These are phyloP conservation scores for Florisuga fusca DNA, from an alignment of 2,797 vertebrate genomes.

Conservation along the genomic window DNA sequence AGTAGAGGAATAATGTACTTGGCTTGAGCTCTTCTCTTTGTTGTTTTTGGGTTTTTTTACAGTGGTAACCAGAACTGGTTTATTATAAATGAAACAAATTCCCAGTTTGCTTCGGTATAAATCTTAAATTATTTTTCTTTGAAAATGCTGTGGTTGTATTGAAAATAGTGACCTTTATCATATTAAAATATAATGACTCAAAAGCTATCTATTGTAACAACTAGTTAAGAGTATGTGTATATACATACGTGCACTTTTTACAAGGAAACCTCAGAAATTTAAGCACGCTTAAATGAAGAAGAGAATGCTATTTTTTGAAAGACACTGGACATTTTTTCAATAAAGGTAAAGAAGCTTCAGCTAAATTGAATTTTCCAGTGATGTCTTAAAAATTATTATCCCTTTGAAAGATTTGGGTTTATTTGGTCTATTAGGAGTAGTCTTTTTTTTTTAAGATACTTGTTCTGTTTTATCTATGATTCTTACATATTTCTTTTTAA, in stretches of 20 bases:
- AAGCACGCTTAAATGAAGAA: neutral
- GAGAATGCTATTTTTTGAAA: neutral
- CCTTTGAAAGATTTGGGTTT: neutral
- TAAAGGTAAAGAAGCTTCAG: neutral
- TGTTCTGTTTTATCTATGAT: neutral
- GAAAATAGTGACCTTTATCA: neutral
- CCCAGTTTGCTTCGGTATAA: neutral
- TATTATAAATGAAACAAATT: neutral
- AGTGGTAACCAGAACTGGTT: neutral
- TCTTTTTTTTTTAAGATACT: neutral
- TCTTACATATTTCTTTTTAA: neutral
- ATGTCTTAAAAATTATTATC: neutral
- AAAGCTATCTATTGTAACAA: neutral
- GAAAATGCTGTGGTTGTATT: neutral
- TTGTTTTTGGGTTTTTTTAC: neutral
- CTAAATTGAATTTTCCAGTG: neutral
- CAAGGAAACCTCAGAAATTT: neutral
- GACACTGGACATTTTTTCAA: neutral
- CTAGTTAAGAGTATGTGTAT: neutral
- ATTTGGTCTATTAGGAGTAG: neutral
- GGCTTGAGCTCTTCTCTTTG: neutral
- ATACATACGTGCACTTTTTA: neutral
- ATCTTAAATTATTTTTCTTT: neutral
- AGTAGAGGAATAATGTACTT: neutral
- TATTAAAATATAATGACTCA: neutral